Base-by-base conservation (phyloP, 2,797 vertebrate species). In the Manis javanica region DNA sequence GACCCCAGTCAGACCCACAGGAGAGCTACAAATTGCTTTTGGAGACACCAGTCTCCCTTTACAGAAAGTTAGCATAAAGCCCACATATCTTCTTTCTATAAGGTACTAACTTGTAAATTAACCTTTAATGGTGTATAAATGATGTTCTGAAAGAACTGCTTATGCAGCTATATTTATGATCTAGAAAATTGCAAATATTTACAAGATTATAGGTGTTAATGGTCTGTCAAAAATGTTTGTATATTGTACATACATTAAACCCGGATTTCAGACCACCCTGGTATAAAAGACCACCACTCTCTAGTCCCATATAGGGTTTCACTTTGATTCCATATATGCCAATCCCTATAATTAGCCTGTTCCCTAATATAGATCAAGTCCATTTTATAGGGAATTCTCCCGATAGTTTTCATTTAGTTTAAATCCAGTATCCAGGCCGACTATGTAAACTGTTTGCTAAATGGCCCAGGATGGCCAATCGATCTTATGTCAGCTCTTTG, bases 141-240 rank as follows among this genome's bases (percentile, higher is more conserved):
- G 98, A 98, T 98, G 98, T 98, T 98, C 98, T 98, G 98, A 98
- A 98, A 99, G 98, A 98, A 98, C 98, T 98, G 98, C 98, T 98
- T 99, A 99, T 98, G 98, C 98, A 98, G 98, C 98, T 98, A 98
- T 99, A 99, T 98, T 99, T 98, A 99, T 98, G 98, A 98, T 99
- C 98, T 99, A 98, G 98, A 98, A 99, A 99, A 99, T 98, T 98
- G 98, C 98, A 99, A 99, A 99, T 99, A 99, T 99, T 99, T 99
- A 99, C 98, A 98, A 98, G 98, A 99, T 99, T 98, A 98, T 98
- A 99, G 98, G 99, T 99, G 98, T 99, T 99, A 99, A 99, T 98
- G 98, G 98, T 98, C 98, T 99, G 98, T 99, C 98, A 99, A 98
- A 99, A 99, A 98, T 99, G 98, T 99, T 99, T 99, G 98, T 99